Conservation (phyloP, 2,113 vertebrate species). For the Leptobrachium ailaonicum region DNA sequence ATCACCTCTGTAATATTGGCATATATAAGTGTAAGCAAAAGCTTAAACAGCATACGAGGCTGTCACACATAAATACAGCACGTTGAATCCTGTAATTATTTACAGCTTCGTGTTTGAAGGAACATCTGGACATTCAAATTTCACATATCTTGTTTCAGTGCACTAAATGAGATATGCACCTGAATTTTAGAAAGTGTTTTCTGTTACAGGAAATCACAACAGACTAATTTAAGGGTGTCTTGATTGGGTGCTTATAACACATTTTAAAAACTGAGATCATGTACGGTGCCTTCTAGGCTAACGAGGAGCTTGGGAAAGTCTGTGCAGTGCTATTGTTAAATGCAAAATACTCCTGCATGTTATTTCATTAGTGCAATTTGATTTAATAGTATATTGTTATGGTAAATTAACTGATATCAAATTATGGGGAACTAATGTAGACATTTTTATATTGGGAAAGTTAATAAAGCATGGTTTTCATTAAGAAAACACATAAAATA, state of each 20-base stretch:
- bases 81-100: neutral
- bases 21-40: too few species aligned
- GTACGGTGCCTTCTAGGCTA: conserved; percentile 55
- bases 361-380: conserved; percentile 46
- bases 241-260: conserved; percentile 55
- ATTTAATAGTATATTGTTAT: conserved; percentile 61
- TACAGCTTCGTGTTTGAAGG: conserved; percentile 25
- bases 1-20: too few species aligned
- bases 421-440: conserved; percentile 57
- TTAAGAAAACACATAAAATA: conserved; percentile 46
- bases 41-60: too few species aligned
- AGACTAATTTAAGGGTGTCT: conserved; percentile 52
- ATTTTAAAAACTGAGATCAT: conserved; percentile 55
- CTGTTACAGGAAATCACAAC: conserved; percentile 57
- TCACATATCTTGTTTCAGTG: conserved; percentile 19
- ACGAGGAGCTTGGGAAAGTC: conserved; percentile 64
- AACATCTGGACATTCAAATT: neutral
- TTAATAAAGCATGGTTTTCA: conserved; percentile 49
- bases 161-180: conserved; percentile 26
- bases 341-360: conserved; percentile 57
- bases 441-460: conserved; percentile 44
- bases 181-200: conserved; percentile 51
- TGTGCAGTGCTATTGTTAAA: conserved; percentile 64
- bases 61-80: too few species aligned
- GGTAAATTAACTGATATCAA: conserved; percentile 56